Evolutionary conservation across 2,113 vertebrate species (phyloP).

Genomic region (Toxotes chatareus): DNA sequence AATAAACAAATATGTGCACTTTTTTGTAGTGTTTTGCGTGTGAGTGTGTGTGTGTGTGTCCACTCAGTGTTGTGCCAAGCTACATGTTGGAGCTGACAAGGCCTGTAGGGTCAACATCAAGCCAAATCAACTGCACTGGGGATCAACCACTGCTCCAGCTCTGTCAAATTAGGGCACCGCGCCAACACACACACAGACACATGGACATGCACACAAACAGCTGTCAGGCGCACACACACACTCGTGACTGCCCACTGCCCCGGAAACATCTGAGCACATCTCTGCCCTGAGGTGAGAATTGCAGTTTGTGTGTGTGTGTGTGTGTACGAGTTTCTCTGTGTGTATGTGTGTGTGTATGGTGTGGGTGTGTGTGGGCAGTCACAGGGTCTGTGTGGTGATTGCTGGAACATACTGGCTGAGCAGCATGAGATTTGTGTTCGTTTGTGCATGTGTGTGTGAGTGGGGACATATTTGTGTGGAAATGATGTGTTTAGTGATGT

Average conservation of each 20-base stretch:
- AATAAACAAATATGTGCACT: conserved; percentile 13
- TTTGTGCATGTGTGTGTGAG: conserved; percentile 29
- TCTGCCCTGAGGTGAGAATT: conserved; percentile 80
- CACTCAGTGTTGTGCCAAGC: conserved; percentile 61
- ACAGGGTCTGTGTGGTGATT: conserved; percentile 70
- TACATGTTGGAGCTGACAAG: conserved; percentile 81
- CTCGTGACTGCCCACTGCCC: conserved; percentile 82
- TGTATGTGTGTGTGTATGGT: conserved; percentile 43
- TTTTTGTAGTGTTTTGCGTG: background rate
- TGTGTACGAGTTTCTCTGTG: conserved; percentile 47
- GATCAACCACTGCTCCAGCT: conserved; percentile 79
- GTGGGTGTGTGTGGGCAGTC: conserved; percentile 63
- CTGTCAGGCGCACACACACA: conserved; percentile 79
- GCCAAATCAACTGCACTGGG: conserved; percentile 78
- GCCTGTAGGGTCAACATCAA: conserved; percentile 85
- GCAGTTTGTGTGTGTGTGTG: conserved; percentile 65
- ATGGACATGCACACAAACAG: conserved; percentile 79
- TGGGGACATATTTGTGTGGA: conserved; percentile 47
- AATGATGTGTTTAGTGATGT: conserved; percentile 61
- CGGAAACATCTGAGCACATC: conserved; percentile 83
- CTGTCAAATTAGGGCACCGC: conserved; percentile 82
- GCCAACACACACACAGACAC: conserved; percentile 77
- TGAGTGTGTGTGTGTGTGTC: conserved; percentile 66
- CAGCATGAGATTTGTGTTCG: conserved; percentile 65
- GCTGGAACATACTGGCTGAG: conserved; percentile 68